Percentiles rank a stretch among this genome's conserved stretches.
Conservation (phyloP, 1,140 invertebrate species). For the Lucilia sericata region DNA sequence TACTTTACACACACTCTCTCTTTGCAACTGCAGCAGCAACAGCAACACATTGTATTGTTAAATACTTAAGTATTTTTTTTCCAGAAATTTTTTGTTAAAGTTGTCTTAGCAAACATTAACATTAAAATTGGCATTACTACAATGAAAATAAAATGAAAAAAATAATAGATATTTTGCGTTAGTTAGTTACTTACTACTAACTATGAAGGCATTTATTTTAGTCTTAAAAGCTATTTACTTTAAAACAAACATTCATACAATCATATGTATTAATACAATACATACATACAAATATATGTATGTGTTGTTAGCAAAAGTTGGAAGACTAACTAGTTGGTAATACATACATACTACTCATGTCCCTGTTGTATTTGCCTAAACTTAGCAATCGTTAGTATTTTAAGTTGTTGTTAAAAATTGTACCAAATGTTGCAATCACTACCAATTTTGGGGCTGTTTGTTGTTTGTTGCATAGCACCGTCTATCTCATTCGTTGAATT, state of each 20-base stretch:
- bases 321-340: background rate
- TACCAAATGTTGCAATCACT: conserved; percentile 44
- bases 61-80: conserved; percentile 1
- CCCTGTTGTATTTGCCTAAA: conserved; percentile 41
- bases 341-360: background rate
- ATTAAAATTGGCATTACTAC: conserved; percentile 39
- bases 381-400: conserved; percentile 42
- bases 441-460: conserved; percentile 33
- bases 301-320: background rate
- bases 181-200: background rate
- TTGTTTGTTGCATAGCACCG: background rate
- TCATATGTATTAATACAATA: too few species aligned
- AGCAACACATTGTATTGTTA: conserved; percentile 32
- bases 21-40: too few species aligned
- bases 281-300: too few species aligned
- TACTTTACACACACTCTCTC: too few species aligned
- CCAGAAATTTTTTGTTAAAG: too few species aligned
- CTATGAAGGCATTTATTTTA: background rate
- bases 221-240: background rate
- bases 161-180: background rate
- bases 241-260: too few species aligned
- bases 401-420: conserved; percentile 41
- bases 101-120: conserved; percentile 15
- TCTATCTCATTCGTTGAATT: too few species aligned
- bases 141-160: background rate